Base-by-base conservation (phyloP, 2,888 invertebrate genomes). In the Sarcophaga caerulescens region DNA sequence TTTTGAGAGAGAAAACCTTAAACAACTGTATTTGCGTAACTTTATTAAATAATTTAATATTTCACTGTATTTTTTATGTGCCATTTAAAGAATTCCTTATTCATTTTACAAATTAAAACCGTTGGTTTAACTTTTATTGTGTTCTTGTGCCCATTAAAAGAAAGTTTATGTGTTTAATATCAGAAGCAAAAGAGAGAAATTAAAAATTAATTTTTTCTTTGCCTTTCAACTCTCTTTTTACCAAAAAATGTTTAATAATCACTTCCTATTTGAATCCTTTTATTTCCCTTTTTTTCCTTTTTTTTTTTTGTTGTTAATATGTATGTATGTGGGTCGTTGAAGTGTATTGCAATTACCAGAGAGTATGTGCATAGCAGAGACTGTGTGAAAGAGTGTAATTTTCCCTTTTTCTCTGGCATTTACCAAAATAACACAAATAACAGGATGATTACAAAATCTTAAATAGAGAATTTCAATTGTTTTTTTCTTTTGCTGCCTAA, bases 121-220 rank as follows among this genome's bases (percentile, higher is more conserved):
- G 10, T 35, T 35, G 8, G 35, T 10, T 35, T 35, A 35, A 35
- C 10, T 35, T 35, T 35, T 25, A 52, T 66, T 60, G 60, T 65
- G n/a, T 35, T 59, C 68, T 69, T 69, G 77, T 47, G 45, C 69
- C 59, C 66, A 77, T 59, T 59, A 52, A 35, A 35, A 35, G 35
- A 35, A 35, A 35, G 35, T 35, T 75, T 45, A 60, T 65, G 35
- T 59, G 19, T 73, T 45, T 74, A 57, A 75, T 62, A 35, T 2
- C 35, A 35, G 2, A 35, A 35, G 35, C 35, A 35, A 35, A 35
- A 63, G 47, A 35, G 66, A 25, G 52, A 76, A 74, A 79, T 84
- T 71, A 65, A 75, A 84, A 79, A 70, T 65, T 71, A 60, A 75
- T 84, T 25, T 75, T n/a, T 19, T 21, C 44, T 71, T 19, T 66